Conservation (phyloP, 2,888 invertebrate species). For the Galeruca laticollis region DNA sequence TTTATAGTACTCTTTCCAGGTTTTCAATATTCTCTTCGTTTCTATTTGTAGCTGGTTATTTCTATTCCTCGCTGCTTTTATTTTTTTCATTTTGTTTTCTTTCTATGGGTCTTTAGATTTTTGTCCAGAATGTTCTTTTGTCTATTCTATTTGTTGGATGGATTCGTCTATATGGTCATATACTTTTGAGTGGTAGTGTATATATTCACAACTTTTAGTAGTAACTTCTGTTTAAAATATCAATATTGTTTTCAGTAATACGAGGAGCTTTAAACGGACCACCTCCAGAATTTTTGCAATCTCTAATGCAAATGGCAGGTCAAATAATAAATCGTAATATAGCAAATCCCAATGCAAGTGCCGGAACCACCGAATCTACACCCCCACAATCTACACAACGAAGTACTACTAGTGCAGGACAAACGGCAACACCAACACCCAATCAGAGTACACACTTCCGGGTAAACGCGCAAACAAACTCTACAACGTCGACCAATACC, state of each 20-base stretch:
- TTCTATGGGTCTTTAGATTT: too few relatives aligned
- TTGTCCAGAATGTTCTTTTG: too few relatives aligned
- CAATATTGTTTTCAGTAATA: constrained; percentile 57
- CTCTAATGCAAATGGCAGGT: constrained; percentile 70
- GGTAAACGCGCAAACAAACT: constrained; percentile 76
- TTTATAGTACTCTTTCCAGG: too few relatives aligned
- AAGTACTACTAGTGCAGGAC: constrained; percentile 35
- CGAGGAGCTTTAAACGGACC: constrained; percentile 65
- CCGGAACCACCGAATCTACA: constrained; percentile 20
- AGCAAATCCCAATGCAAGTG: constrained; percentile 40
- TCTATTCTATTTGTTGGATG: too few relatives aligned
- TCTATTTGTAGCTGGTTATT: too few relatives aligned
- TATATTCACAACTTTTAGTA: background rate
- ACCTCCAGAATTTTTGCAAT: constrained; percentile 69
- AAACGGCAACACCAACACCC: constrained; percentile 41
- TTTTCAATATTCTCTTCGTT: too few relatives aligned
- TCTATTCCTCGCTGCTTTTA: too few relatives aligned
- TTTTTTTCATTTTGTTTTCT: too few relatives aligned
- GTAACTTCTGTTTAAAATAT: background rate
- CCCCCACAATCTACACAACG: constrained; percentile 36
- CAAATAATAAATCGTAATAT: constrained; percentile 63
- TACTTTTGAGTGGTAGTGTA: too few relatives aligned
- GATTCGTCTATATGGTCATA: too few relatives aligned
- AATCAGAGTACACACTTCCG: constrained; percentile 69
- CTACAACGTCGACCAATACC: constrained; percentile 79